These are phyloP conservation scores for Alcedo atthis DNA, from an alignment of 2,797 vertebrate genomes.

Conservation along the genomic window DNA sequence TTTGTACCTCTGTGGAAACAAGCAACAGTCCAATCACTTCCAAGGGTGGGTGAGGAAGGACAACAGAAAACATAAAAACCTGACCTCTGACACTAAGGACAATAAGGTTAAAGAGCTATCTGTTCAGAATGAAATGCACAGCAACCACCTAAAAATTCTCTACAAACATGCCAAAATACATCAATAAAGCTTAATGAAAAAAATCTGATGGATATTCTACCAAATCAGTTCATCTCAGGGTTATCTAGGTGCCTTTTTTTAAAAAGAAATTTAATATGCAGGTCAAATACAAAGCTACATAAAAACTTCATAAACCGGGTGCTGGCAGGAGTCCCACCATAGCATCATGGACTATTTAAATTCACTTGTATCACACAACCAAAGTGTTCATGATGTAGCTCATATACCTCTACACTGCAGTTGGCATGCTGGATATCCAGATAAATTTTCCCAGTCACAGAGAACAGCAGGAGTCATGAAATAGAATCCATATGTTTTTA, in stretches of 20 bases:
- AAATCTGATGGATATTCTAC: neutral
- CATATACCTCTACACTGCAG: neutral
- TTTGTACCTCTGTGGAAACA: neutral
- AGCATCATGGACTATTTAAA: neutral
- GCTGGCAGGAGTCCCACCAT: neutral
- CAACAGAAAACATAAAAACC: neutral
- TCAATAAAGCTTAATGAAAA: neutral
- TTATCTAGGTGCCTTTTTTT: neutral
- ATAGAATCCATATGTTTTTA: neutral
- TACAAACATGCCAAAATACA: neutral
- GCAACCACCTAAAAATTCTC: neutral
- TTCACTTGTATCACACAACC: neutral
- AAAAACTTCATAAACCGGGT: neutral
- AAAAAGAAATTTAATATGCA: neutral
- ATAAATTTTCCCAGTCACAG: neutral
- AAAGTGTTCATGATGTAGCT: neutral
- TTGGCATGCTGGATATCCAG: neutral
- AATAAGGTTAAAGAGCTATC: neutral
- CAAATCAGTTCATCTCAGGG: neutral
- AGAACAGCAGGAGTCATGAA: neutral
- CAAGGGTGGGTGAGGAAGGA: neutral
- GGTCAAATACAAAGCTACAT: neutral
- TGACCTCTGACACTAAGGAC: neutral
- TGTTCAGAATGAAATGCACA: neutral
- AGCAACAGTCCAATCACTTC: rapidly evolving